These are phyloP conservation scores for Sphyrna mokarran DNA, from an alignment of 2,113 vertebrate species.

Conservation along the genomic window DNA sequence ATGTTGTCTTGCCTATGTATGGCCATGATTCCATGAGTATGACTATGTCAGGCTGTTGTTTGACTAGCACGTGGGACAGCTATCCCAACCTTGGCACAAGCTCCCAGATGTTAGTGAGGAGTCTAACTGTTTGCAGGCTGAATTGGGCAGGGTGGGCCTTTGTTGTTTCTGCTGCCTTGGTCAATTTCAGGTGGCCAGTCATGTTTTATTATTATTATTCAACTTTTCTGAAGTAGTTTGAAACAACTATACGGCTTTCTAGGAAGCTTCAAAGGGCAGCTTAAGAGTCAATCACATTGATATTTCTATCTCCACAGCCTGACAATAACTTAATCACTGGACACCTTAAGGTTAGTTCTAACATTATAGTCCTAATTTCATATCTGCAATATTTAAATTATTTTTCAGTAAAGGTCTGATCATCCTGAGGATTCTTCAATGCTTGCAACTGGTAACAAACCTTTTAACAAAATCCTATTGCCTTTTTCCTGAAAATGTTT, in stretches of 20 bases:
- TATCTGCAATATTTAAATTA: neutral
- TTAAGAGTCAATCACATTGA: neutral
- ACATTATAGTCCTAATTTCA: neutral
- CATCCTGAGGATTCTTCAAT: neutral
- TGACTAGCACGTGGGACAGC: too few relatives aligned
- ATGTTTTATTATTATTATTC: neutral
- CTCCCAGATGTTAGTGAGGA: too few relatives aligned
- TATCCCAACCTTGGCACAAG: too few relatives aligned
- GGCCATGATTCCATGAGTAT: too few relatives aligned
- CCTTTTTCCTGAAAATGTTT: neutral
- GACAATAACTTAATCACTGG: neutral
- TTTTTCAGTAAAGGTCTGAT: neutral
- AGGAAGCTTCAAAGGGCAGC: neutral
- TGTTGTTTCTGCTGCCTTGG: too few relatives aligned
- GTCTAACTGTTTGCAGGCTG: too few relatives aligned
- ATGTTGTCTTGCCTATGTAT: too few relatives aligned
- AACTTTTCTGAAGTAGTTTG: too few relatives aligned
- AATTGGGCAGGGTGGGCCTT: too few relatives aligned
- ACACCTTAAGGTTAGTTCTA: neutral
- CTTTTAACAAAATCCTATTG: neutral
- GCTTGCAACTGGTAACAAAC: neutral
- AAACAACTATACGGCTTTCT: neutral
- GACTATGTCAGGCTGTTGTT: too few relatives aligned
- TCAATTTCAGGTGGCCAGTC: too few relatives aligned
- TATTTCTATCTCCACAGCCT: neutral